These are phyloP conservation scores for Episyrphus balteatus DNA, from an alignment of 1,140 invertebrate genomes.

Conservation along the genomic window DNA sequence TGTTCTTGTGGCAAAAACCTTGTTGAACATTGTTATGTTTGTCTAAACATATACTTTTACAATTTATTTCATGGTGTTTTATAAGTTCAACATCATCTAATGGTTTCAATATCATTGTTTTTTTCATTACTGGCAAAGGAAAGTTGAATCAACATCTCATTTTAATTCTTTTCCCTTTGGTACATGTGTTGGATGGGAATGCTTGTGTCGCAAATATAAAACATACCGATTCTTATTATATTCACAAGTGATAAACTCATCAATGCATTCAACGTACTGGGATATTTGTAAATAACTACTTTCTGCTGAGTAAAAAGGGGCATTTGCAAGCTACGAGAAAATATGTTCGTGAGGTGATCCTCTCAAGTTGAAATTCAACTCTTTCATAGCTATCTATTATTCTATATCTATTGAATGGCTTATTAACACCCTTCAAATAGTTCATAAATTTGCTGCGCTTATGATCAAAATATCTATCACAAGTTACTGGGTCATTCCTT, in stretches of 20 bases:
- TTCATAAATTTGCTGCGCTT: no score
- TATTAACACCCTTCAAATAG: no score
- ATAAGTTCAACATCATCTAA: neutral
- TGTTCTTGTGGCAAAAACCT: no score
- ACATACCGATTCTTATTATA: neutral
- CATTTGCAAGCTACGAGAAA: slow-evolving; percentile 4
- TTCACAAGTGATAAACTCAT: slow-evolving; percentile 5
- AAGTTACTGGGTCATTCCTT: no score
- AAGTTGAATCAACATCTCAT: neutral
- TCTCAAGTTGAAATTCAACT: no score
- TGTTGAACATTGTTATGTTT: no score
- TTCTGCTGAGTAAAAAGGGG: neutral
- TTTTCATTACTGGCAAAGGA: no score
- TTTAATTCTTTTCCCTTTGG: neutral
- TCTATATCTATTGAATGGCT: no score
- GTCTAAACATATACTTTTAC: no score
- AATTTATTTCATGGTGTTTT: neutral
- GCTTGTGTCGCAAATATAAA: slow-evolving; percentile 1
- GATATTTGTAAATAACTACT: neutral
- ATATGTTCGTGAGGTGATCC: no score
- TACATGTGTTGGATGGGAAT: neutral
- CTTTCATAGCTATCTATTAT: no score
- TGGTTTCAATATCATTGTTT: neutral
- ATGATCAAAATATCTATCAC: no score
- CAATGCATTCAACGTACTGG: slow-evolving; percentile 5